Evolutionary conservation across 2,113 vertebrate species (phyloP), one percentile per base, ranked within the genome.

Genomic region (Oreochromis spilurus): DNA sequence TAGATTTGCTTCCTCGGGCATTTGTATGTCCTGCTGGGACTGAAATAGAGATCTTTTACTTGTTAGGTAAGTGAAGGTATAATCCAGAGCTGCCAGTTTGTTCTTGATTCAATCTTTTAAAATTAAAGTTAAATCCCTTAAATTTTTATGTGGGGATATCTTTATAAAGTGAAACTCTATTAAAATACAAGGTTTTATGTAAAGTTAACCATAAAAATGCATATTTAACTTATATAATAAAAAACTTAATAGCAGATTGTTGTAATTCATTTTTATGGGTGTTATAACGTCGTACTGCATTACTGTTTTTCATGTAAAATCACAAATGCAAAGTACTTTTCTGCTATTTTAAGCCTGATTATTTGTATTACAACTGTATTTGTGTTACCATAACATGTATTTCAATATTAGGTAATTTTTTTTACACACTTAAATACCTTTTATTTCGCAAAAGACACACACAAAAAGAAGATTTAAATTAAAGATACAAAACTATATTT

Each of bases 181-280:
- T 36, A 36, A 62, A 62, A 62, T 11, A 36, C 58, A 62, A 0
- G 0, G 11, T 62, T 60, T 62, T 36, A 34, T 62, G 0, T 19
- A 62, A 65, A 36, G 17, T 65, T 36, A 65, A 17, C 36, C 31
- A 36, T 65, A 65, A 65, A 62, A n/a, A 65, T 65, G 10, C 60
- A 65, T 38, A 13, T 65, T 38, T n/a, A 34, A 65, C 31, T 12
- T 7, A n/a, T 65, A 65, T 65, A n/a, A n/a, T 38, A 12, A 65
- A 65, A 43, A 65, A 38, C 17, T 1, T 13, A 65, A 65, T n/a
- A 65, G 60, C n/a, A 38, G 60, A 65, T 38, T 65, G 12, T 38
- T 65, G 34, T 38, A 65, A 38, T 38, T 65, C 6, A 38, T 65
- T 3, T 34, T 48, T 48, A 48, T 48, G 45, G 45, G 16, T 16